Base-by-base conservation (phyloP, 2,888 invertebrate genomes). In the Alentia gelatinosa region DNA sequence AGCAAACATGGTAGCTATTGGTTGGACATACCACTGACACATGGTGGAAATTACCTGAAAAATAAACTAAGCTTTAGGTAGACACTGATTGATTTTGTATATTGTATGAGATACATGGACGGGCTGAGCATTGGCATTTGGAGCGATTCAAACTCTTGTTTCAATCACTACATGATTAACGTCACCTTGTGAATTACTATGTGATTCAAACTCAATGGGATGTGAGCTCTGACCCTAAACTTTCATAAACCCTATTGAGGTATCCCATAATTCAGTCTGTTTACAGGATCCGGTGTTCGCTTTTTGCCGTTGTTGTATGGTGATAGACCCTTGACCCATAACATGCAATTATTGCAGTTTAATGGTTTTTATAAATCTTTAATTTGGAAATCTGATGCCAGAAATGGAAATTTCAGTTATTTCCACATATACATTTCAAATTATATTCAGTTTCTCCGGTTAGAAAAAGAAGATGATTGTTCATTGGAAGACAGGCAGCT, bases 1-100 rank as follows among this genome's bases (percentile, higher is more conserved):
- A 75, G 90, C 91, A 89, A 93, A 93, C 37, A 92, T 91, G 30
- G 89, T 33, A n/a, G 92, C 91, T 19, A 92, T 91, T 15, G 92
- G 91, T 23, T 90, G 89, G 19, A 91, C 56, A 9, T 86, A 30
- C 40, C 83, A 84, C 50, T 91, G 89, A 23, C 90, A 84, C 50
- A 92, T 88, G 39, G 88, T 79, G n/a, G 91, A 90, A 0, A 92
- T 63, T 7, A 90, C 89, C 92, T 92, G 74, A 47, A 19, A 47
- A 12, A 47, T 12, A 47, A 19, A 19, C 19, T 19, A 47, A 47
- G 9, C 9, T 12, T 47, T 47, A 47, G 47, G 19, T 19, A 47
- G 7, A 47, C 7, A 47, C n/a, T n/a, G n/a, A n/a, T n/a, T n/a
- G n/a, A n/a, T n/a, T n/a, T n/a, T n/a, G n/a, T n/a, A n/a, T n/a